Conservation (phyloP, 1,140 invertebrate genomes). For the Antheraea mylitta region DNA sequence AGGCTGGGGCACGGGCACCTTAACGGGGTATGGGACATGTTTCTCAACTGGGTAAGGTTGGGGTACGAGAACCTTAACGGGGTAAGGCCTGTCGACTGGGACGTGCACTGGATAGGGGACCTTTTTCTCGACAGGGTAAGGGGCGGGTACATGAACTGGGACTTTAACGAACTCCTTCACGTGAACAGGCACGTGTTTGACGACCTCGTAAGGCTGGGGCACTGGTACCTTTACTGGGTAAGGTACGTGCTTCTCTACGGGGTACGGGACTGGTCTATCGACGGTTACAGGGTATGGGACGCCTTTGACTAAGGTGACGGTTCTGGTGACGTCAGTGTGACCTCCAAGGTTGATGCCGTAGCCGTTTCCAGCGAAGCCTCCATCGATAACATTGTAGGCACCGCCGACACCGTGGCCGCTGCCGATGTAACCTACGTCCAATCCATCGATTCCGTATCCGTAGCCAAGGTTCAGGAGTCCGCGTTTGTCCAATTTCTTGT, state of each 20-base stretch:
- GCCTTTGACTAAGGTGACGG: slow-evolving; percentile 86
- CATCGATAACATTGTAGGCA: slow-evolving; percentile 80
- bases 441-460: slow-evolving; percentile 80
- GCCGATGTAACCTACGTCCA: slow-evolving; percentile 84
- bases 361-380: slow-evolving; percentile 52
- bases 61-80: slow-evolving; percentile 83
- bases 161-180: slow-evolving; percentile 83
- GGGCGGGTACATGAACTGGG: slow-evolving; percentile 80
- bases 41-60: slow-evolving; percentile 85
- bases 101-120: slow-evolving; percentile 84
- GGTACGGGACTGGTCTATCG: slow-evolving; percentile 82
- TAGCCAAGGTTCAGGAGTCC: slow-evolving; percentile 81
- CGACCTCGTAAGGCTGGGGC: slow-evolving; percentile 82
- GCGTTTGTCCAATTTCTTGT: slow-evolving; percentile 81
- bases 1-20: slow-evolving; percentile 81
- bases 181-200: slow-evolving; percentile 80
- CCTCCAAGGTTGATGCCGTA: slow-evolving; percentile 69
- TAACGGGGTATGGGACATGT: slow-evolving; percentile 81
- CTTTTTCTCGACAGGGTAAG: slow-evolving; percentile 80
- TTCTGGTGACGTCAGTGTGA: slow-evolving; percentile 83
- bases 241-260: slow-evolving; percentile 81
- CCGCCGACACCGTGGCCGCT: slow-evolving; percentile 81
- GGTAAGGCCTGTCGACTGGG: slow-evolving; percentile 82
- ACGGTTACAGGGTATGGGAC: slow-evolving; percentile 83
- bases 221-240: slow-evolving; percentile 83